A percentile compares a stretch with the other conserved stretches of the same genome.
These are phyloP conservation scores for Euphydryas editha DNA, from an alignment of 2,888 invertebrate species.

Conservation along the genomic window DNA sequence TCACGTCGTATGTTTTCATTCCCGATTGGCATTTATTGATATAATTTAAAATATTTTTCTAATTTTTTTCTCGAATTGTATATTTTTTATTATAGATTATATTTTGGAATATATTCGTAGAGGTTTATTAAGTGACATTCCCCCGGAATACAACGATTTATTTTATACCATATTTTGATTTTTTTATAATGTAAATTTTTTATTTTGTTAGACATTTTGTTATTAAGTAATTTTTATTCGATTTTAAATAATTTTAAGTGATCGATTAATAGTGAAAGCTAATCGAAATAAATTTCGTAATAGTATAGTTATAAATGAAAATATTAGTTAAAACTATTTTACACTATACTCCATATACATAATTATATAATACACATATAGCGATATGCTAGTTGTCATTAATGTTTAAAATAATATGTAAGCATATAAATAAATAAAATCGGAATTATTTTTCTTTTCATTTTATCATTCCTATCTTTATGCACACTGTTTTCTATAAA, in stretches of 20 bases:
- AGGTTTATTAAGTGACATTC: conserved; percentile 64
- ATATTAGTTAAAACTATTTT: conserved; percentile 47
- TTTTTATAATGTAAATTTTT: conserved; percentile 69
- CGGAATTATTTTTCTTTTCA: conserved; percentile 64
- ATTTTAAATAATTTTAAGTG: conserved; percentile 44
- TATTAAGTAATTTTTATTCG: conserved; percentile 48
- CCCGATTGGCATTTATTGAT: conserved; percentile 55
- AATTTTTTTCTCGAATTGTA: conserved; percentile 52
- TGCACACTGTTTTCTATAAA: conserved; percentile 3
- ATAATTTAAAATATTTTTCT: background rate
- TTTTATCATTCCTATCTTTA: conserved; percentile 32
- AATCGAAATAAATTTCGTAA: conserved; percentile 39
- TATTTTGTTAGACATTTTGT: conserved; percentile 74
- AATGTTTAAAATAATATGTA: conserved; percentile 65
- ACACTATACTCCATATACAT: conserved; percentile 46
- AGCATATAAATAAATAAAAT: conserved; percentile 70
- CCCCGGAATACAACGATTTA: conserved; percentile 75
- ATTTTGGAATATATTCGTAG: conserved; percentile 70
- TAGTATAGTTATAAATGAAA: conserved; percentile 43
- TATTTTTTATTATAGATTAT: conserved; percentile 58
- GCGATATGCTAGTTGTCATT: conserved; percentile 64
- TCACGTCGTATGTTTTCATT: conserved; percentile 17
- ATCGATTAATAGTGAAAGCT: conserved; percentile 40
- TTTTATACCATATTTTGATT: conserved; percentile 58
- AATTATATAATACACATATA: conserved; percentile 45